Percentiles rank a stretch among this genome's conserved stretches.
phyloP scores from a whole-genome alignment of 2,797 vertebrate genomes.

The Arrhamphus sclerolepis region DNA sequence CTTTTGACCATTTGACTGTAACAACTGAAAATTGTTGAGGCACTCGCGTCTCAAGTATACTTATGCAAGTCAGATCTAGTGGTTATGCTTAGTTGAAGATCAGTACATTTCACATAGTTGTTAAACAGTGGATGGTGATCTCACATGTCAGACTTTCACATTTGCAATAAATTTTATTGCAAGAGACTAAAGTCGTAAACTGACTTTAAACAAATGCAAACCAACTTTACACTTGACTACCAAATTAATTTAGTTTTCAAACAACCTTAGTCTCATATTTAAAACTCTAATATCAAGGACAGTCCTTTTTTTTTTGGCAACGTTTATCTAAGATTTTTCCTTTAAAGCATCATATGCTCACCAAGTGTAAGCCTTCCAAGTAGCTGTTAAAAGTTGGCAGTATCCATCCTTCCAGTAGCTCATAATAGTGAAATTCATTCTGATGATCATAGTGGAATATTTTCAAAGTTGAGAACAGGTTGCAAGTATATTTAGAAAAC shows the following conservation, averaged over 20 bases:
- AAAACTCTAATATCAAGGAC: constrained; percentile 26
- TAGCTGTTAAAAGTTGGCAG: neutral
- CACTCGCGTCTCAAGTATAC: constrained; percentile 23
- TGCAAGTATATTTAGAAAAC: no score
- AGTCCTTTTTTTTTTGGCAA: constrained; percentile 1
- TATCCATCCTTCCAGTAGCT: constrained; percentile 22
- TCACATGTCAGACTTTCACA: constrained; percentile 9
- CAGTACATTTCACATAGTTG: neutral
- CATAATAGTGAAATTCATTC: neutral
- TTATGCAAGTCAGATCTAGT: constrained; percentile 58
- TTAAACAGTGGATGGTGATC: neutral
- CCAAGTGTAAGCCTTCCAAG: constrained; percentile 1
- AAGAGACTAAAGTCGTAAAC: constrained; percentile 30
- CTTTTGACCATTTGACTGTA: constrained; percentile 39
- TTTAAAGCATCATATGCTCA: neutral
- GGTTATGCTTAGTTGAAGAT: constrained; percentile 45
- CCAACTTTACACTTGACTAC: constrained; percentile 22
- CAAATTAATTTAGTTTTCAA: constrained; percentile 16
- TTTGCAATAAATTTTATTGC: constrained; percentile 21
- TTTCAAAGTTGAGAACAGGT: neutral
- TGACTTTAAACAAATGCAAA: constrained; percentile 51
- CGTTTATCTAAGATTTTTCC: constrained; percentile 3
- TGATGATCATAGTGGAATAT: neutral
- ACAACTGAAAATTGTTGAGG: constrained; percentile 6
- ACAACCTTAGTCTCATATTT: constrained; percentile 6